These are phyloP conservation scores for Nomada goodeniana DNA, from an alignment of 2,888 invertebrate genomes.

Conservation along the genomic window DNA sequence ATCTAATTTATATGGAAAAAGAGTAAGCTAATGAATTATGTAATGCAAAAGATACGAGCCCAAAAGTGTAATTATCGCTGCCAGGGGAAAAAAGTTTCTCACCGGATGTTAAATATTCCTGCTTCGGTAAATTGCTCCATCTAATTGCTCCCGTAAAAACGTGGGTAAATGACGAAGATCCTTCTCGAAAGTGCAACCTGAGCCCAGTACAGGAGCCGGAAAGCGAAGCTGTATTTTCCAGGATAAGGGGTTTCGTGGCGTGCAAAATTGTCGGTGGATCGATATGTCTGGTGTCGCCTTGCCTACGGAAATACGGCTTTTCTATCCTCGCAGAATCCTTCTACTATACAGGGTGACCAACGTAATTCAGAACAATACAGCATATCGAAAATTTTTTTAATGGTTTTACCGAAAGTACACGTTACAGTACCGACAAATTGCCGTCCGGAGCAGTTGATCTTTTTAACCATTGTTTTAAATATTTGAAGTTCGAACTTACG, in stretches of 20 bases:
- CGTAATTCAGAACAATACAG: not conserved
- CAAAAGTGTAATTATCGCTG: not conserved
- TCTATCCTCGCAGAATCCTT: slow-evolving; percentile 28
- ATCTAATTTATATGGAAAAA: not conserved
- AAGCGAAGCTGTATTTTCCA: slow-evolving; percentile 46
- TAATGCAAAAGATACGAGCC: not conserved
- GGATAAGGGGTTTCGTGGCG: slow-evolving; percentile 40
- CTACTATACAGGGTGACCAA: not conserved
- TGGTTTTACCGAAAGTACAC: too few species aligned
- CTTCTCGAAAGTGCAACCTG: slow-evolving; percentile 25
- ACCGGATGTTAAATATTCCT: not conserved
- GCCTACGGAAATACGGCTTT: slow-evolving; percentile 41
- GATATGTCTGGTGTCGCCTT: slow-evolving; percentile 56
- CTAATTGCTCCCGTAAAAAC: slow-evolving; percentile 13
- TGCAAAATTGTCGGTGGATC: slow-evolving; percentile 58
- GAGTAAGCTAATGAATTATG: too few species aligned
- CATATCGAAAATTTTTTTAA: not conserved
- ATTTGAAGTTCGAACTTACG: too few species aligned
- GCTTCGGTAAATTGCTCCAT: slow-evolving; percentile 8
- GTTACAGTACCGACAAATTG: too few species aligned
- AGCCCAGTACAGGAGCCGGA: slow-evolving; percentile 10
- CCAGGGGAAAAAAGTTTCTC: not conserved
- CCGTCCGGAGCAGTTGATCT: too few species aligned
- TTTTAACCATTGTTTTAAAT: too few species aligned
- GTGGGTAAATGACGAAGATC: not conserved